phyloP scores from a whole-genome alignment of 2,888 invertebrate species.

The Branchellion lobata region DNA sequence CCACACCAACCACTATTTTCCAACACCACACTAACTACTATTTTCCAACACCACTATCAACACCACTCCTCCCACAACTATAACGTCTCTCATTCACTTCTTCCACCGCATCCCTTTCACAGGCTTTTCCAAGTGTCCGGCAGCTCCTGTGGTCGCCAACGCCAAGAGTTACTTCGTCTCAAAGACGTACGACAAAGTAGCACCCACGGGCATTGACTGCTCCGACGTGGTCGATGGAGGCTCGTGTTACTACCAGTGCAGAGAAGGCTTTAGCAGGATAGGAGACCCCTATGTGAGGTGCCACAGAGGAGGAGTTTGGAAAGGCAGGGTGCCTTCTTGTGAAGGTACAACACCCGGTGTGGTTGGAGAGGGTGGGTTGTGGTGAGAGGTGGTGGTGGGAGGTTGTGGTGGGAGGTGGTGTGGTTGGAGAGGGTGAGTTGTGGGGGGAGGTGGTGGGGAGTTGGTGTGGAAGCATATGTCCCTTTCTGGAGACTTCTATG shows the following conservation, averaged over 20 bases:
- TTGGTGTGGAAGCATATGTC: neutral
- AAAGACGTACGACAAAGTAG: conserved; percentile 50
- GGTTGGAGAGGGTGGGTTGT: conserved; percentile 5
- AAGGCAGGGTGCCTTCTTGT: conserved; percentile 52
- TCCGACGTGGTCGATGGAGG: conserved; percentile 45
- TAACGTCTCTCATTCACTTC: too few species aligned
- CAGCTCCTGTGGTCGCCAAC: conserved; percentile 51
- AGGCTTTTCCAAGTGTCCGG: conserved; percentile 48
- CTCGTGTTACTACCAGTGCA: conserved; percentile 50
- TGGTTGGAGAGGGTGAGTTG: too few species aligned
- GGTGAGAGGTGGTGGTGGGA: neutral
- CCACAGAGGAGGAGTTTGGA: conserved; percentile 53
- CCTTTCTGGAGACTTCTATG: too few species aligned
- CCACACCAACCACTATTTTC: too few species aligned
- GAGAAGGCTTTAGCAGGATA: conserved; percentile 35
- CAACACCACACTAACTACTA: too few species aligned
- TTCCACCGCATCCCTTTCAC: too few species aligned
- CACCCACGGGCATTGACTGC: conserved; percentile 51
- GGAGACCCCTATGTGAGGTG: conserved; percentile 53
- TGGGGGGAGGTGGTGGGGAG: neutral
- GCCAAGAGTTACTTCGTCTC: conserved; percentile 53
- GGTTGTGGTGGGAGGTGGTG: neutral
- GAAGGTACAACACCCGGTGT: too few species aligned
- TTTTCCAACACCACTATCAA: too few species aligned
- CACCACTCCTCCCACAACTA: too few species aligned